Base-by-base conservation (phyloP, 2,888 invertebrate species). In the Nephrotoma flavescens region DNA sequence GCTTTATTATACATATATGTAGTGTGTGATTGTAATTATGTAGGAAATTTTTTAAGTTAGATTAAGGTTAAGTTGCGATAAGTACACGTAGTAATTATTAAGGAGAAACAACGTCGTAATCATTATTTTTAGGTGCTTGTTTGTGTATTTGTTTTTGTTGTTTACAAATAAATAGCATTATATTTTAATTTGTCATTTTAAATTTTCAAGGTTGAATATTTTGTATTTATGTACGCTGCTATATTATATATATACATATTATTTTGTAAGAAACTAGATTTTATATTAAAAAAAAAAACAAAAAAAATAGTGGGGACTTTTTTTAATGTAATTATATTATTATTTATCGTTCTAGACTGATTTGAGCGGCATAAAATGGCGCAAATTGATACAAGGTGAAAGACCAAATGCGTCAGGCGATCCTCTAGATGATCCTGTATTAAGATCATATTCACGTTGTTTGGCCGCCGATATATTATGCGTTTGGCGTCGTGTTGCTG, bases 321-420 rank as follows among this genome's bases (percentile, higher is more conserved):
- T 9, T 7, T 71, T n/a, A 71, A 9, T 41, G 44, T 86, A 42
- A 31, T 86, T 87, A 45, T 83, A 47, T 57, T 87, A 88, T 87
- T 86, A 87, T 41, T 87, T 88, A 87, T 89, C 19, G 89, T 94
- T 95, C 12, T 94, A 99, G 99, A 99, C 99, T 93, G 99, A 99
- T 94, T 95, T 99, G 92, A 97, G 97, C 94, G 99, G 99, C 92
- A 99, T 99, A 93, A 98, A 98, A 97, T 99, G 99, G 99, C 97
- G 97, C 94, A 97, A 97, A 93, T 91, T 91, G 89, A 96, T 96
- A 91, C 96, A 96, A 94, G 96, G 96, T 91, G 96, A 96, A 92
- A 89, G 92, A 86, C 91, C 91, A 83, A 91, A 91, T 89, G 90
- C 91, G 87, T 90, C 92, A 89, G 90, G 92, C 91, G 95, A 95